Conservation (phyloP, 2,113 vertebrate species). For the Oncorhynchus gorbuscha region DNA sequence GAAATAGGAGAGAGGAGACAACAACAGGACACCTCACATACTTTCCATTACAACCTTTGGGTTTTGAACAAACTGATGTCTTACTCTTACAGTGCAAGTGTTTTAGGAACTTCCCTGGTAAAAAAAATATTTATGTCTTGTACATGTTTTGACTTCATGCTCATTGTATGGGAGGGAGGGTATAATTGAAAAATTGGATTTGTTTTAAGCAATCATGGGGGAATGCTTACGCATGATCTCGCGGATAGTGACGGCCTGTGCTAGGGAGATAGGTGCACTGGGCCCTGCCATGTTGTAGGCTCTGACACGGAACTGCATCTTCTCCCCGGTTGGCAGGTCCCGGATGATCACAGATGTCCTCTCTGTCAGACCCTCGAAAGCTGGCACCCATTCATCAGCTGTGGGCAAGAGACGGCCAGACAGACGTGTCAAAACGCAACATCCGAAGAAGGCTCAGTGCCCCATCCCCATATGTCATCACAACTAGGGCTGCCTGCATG, state of each 20-base stretch:
- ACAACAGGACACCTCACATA: not conserved
- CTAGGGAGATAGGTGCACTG: conserved; percentile 77
- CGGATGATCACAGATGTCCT: conserved; percentile 77
- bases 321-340: conserved; percentile 88
- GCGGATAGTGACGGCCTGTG: conserved; percentile 85
- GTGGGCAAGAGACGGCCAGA: not conserved
- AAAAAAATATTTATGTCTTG: not conserved
- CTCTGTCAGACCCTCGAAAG: conserved; percentile 82
- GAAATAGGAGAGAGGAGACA: not conserved
- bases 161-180: not conserved
- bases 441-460: not conserved
- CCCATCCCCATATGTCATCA: not conserved
- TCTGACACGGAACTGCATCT: conserved; percentile 86
- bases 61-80: not conserved
- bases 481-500: too few species aligned
- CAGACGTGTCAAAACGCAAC: not conserved
- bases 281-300: conserved; percentile 89
- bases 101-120: not conserved
- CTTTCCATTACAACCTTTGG: not conserved
- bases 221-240: conserved; percentile 90
- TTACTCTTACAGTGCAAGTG: not conserved
- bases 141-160: not conserved
- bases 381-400: conserved; percentile 90
- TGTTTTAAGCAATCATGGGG: not conserved
- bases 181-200: not conserved